A percentile compares a stretch with the other conserved stretches of the same genome.
These are phyloP conservation scores for Dasyurus viverrinus DNA, from an alignment of 2,113 vertebrate genomes.

Conservation along the genomic window DNA sequence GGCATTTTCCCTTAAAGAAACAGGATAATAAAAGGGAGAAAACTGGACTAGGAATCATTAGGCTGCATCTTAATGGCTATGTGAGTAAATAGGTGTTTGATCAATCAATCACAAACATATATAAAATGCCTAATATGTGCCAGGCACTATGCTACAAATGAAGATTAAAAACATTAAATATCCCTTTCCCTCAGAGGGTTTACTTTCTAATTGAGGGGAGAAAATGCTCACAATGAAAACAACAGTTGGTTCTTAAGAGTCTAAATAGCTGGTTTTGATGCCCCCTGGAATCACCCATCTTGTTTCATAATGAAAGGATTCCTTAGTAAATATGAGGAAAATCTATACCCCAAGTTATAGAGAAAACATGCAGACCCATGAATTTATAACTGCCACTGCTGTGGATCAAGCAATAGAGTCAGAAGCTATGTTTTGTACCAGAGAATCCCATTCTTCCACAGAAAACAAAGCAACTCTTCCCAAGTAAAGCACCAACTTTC, in stretches of 20 bases:
- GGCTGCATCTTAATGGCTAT: not conserved
- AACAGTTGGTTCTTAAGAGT: not conserved
- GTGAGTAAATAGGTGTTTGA: not conserved
- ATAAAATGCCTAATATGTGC: not conserved
- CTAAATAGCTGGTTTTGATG: not conserved
- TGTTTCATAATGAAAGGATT: not conserved
- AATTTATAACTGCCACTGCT: not conserved
- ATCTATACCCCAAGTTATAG: not conserved
- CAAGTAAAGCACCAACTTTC: not conserved
- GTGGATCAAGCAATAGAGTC: not conserved
- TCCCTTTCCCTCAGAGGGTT: not conserved
- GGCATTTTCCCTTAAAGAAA: not conserved
- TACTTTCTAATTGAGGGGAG: not conserved
- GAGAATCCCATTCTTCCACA: not conserved
- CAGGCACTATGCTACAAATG: not conserved
- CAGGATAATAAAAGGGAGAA: not conserved
- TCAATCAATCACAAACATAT: not conserved
- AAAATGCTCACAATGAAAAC: not conserved
- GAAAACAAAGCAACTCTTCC: not conserved
- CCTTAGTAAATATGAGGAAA: not conserved
- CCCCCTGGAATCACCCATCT: not conserved
- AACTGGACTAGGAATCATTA: not conserved
- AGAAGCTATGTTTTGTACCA: not conserved
- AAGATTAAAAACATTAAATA: not conserved
- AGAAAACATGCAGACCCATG: not conserved